Evolutionary conservation across 2,113 vertebrate genomes (phyloP).

Genomic region (Rattus rattus): DNA sequence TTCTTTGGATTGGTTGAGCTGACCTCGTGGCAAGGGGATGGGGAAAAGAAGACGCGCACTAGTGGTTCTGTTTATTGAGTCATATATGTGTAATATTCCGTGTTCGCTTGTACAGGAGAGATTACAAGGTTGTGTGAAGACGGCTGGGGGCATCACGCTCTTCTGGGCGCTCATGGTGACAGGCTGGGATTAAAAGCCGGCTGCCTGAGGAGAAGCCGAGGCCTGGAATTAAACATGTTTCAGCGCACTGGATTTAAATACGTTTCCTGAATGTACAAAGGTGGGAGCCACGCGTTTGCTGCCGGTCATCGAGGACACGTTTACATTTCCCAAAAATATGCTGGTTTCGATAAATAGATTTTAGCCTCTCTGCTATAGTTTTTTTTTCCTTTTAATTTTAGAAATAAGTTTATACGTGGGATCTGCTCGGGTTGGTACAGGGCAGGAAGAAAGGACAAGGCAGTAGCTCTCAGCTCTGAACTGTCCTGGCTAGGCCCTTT

Average conservation of each 20-base stretch:
- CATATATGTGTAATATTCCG: constrained; percentile 86
- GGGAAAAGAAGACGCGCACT: constrained; percentile 84
- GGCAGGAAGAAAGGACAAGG: constrained; percentile 47
- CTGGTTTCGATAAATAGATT: constrained; percentile 86
- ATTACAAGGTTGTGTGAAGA: constrained; percentile 89
- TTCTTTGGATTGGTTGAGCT: constrained; percentile 17
- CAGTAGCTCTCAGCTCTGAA: constrained; percentile 88
- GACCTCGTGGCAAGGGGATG: constrained; percentile 24
- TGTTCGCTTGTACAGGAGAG: constrained; percentile 88
- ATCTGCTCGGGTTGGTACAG: constrained; percentile 52
- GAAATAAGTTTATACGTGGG: constrained; percentile 77
- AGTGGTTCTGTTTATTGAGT: constrained; percentile 88
- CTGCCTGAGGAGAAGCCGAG: constrained; percentile 69
- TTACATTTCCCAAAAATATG: constrained; percentile 85
- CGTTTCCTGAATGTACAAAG: constrained; percentile 76
- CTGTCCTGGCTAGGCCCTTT: constrained; percentile 90
- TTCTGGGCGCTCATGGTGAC: constrained; percentile 67
- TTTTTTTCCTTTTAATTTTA: constrained; percentile 72
- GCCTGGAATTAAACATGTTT: constrained; percentile 83
- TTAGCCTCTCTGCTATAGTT: constrained; percentile 83
- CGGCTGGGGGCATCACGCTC: constrained; percentile 72
- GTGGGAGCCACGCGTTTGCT: constrained; percentile 82
- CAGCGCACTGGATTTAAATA: constrained; percentile 84
- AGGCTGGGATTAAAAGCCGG: constrained; percentile 70
- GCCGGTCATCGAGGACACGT: constrained; percentile 83